Conservation (phyloP, 2,797 vertebrate species). For the Perodicticus potto region DNA sequence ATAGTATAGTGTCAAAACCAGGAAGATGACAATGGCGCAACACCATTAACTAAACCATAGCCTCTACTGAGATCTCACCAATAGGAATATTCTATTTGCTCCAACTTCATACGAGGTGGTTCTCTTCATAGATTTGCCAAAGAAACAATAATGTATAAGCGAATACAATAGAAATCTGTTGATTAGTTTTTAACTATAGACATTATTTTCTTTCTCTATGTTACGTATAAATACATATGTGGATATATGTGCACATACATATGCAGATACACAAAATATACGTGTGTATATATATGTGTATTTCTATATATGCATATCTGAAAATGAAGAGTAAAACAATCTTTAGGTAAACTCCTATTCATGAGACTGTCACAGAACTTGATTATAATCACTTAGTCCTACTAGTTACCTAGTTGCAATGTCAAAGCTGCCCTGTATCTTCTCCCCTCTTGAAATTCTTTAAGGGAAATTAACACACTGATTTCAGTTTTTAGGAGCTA, state of each 20-base stretch:
- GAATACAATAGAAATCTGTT: background rate
- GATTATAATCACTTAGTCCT: background rate
- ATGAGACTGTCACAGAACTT: background rate
- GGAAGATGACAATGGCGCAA: background rate
- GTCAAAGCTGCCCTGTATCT: slow-evolving; percentile 54
- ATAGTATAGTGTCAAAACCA: background rate
- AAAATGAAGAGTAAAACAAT: slow-evolving; percentile 41
- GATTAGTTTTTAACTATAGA: background rate
- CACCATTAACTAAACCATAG: background rate
- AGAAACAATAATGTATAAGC: background rate
- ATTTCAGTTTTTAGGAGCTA: slow-evolving; percentile 56
- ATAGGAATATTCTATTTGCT: slow-evolving; percentile 20
- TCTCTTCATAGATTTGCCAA: slow-evolving; percentile 1
- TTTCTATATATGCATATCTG: background rate
- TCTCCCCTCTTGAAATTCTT: background rate
- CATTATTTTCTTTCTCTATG: background rate
- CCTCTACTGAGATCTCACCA: background rate
- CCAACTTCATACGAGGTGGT: background rate
- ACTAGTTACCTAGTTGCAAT: slow-evolving; percentile 57
- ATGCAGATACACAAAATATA: background rate
- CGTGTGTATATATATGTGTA: background rate
- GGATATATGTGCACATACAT: background rate
- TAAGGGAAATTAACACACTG: slow-evolving; percentile 65
- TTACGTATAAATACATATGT: background rate
- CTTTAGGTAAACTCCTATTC: background rate